Conservation (phyloP, 1,140 invertebrate species). For the Meloidogyne floridensis region DNA sequence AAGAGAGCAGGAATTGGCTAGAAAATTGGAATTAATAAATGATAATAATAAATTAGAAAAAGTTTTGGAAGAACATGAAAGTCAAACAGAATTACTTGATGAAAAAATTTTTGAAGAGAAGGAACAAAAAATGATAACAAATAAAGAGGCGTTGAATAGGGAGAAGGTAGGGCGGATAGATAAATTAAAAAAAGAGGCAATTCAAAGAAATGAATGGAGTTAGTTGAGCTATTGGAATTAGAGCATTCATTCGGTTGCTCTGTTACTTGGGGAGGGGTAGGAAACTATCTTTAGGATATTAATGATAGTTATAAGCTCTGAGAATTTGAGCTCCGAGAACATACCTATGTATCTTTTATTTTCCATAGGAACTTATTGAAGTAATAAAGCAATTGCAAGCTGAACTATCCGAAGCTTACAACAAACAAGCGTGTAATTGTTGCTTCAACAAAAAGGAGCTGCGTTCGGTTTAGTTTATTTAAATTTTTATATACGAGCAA, state of each 20-base stretch:
- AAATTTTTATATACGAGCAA: background rate
- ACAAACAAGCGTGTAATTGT: slow-evolving; percentile 2
- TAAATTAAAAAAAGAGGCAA: no score
- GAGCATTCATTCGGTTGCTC: no score
- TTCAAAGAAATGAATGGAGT: no score
- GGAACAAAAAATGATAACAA: background rate
- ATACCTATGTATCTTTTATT: no score
- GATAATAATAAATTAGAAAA: slow-evolving; percentile 20
- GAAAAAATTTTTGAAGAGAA: background rate
- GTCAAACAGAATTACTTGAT: slow-evolving; percentile 24
- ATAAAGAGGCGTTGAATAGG: background rate
- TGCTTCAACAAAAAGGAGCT: slow-evolving; percentile 16
- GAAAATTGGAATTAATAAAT: slow-evolving; percentile 20
- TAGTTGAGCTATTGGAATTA: no score
- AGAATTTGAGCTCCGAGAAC: no score
- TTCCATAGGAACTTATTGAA: slow-evolving; percentile 21
- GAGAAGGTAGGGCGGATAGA: background rate
- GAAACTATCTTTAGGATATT: no score
- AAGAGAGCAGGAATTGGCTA: slow-evolving; percentile 20
- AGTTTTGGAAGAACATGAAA: slow-evolving; percentile 17
- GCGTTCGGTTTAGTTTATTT: slow-evolving; percentile 1
- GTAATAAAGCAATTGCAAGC: slow-evolving; percentile 12
- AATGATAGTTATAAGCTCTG: no score
- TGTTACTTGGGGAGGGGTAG: no score
- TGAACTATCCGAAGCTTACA: slow-evolving; percentile 12